phyloP scores from a whole-genome alignment of 2,113 vertebrate species.

The Herpetotheres cachinnans region DNA sequence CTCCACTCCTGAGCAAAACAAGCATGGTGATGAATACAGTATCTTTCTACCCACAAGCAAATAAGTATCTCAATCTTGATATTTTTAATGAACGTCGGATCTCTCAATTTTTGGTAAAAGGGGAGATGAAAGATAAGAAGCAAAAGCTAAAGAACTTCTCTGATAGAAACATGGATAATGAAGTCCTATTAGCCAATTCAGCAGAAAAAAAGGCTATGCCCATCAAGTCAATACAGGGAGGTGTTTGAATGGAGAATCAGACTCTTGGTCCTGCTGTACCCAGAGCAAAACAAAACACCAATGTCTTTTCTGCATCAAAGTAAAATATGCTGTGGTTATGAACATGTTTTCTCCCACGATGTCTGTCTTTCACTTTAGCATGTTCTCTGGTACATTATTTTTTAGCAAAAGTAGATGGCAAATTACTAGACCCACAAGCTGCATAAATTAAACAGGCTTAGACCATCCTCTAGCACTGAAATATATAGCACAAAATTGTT shows the following conservation, averaged over 20 bases:
- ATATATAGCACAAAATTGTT: not conserved
- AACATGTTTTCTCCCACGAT: not conserved
- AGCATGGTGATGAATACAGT: not conserved
- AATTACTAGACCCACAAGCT: not conserved
- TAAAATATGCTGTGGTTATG: not conserved
- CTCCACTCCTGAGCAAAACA: not conserved
- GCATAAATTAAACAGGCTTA: not conserved
- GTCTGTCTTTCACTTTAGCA: not conserved
- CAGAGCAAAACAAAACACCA: not conserved
- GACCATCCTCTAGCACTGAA: not conserved
- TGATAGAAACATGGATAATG: not conserved
- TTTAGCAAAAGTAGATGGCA: not conserved
- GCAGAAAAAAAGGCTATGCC: not conserved
- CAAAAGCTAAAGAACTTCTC: not conserved
- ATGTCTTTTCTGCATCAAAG: not conserved
- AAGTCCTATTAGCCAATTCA: not conserved
- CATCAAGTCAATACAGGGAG: not conserved
- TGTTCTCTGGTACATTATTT: not conserved
- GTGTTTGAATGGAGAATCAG: not conserved
- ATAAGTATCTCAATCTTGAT: not conserved
- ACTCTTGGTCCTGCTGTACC: not conserved
- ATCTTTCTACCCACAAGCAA: not conserved
- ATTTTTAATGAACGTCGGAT: not conserved
- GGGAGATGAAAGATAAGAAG: not conserved
- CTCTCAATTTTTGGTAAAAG: not conserved